Conservation (phyloP, 2,797 vertebrate species). For the Simalia tracyae region DNA sequence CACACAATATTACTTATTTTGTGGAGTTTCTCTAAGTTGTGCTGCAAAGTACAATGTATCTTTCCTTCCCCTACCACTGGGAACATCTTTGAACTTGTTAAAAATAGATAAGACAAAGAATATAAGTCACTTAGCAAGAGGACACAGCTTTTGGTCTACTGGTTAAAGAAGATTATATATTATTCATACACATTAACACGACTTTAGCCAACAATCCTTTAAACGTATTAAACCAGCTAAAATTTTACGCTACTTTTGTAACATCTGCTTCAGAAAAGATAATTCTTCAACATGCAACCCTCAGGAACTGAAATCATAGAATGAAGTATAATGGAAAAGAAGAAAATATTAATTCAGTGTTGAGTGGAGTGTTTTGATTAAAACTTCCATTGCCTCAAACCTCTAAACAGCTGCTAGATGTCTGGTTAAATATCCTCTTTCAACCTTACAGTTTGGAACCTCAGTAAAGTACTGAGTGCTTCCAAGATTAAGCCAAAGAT, state of each 20-base stretch:
- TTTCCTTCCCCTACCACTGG: not conserved
- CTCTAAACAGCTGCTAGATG: slow-evolving; percentile 13
- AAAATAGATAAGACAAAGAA: not conserved
- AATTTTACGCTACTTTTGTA: slow-evolving; percentile 52
- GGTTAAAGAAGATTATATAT: slow-evolving; percentile 53
- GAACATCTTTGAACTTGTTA: slow-evolving; percentile 4
- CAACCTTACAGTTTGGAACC: not conserved
- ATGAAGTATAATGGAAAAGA: slow-evolving; percentile 46
- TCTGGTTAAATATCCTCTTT: not conserved
- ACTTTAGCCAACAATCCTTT: slow-evolving; percentile 60
- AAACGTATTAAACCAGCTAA: slow-evolving; percentile 57
- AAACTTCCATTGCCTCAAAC: slow-evolving; percentile 2
- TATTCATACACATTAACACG: slow-evolving; percentile 63
- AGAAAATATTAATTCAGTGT: slow-evolving; percentile 48
- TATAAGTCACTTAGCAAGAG: slow-evolving; percentile 35
- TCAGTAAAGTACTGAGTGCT: not conserved
- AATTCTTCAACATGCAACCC: slow-evolving; percentile 48
- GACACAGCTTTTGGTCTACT: slow-evolving; percentile 37
- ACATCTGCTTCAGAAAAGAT: slow-evolving; percentile 46
- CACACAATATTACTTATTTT: slow-evolving; percentile 5
- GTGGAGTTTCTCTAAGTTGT: slow-evolving; percentile 15
- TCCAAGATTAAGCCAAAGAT: not conserved
- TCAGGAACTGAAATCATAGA: slow-evolving; percentile 36
- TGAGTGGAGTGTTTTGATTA: slow-evolving; percentile 9
- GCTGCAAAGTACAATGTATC: not conserved